Conservation (phyloP, 2,888 invertebrate genomes). For the Nomada fabriciana region DNA sequence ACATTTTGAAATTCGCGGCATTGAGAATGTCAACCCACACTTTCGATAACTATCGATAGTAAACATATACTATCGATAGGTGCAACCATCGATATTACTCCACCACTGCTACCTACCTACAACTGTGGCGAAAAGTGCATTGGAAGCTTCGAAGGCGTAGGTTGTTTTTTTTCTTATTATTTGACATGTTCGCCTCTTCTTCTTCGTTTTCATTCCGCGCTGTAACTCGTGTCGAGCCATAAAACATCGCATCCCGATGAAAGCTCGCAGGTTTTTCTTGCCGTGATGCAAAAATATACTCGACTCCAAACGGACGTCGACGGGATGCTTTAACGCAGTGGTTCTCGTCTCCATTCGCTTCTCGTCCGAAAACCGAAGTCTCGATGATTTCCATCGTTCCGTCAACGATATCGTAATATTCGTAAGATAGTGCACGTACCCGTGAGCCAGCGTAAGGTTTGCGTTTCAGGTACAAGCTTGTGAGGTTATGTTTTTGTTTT, state of each 20-base stretch:
- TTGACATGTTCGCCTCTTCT: neutral
- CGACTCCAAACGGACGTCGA: constrained; percentile 5
- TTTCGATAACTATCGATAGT: too few relatives aligned
- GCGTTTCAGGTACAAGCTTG: neutral
- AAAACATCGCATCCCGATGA: neutral
- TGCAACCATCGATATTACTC: too few relatives aligned
- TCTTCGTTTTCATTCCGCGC: neutral
- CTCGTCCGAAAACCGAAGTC: neutral
- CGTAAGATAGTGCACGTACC: neutral
- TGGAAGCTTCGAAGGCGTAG: constrained; percentile 44
- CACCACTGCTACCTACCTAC: neutral
- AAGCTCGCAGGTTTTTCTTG: constrained; percentile 1
- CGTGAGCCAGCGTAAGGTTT: neutral
- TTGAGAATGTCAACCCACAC: too few relatives aligned
- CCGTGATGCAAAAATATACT: constrained; percentile 4
- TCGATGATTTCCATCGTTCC: neutral
- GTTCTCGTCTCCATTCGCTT: neutral
- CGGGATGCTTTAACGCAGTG: constrained; percentile 1
- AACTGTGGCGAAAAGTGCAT: constrained; percentile 32
- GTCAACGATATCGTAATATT: neutral
- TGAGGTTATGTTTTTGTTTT: constrained; percentile 61
- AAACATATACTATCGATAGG: too few relatives aligned
- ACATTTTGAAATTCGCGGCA: too few relatives aligned
- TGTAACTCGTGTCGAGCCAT: neutral
- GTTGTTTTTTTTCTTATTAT: constrained; percentile 33